Base-by-base conservation (phyloP, 2,113 vertebrate species). In the Glaucomys volans region DNA sequence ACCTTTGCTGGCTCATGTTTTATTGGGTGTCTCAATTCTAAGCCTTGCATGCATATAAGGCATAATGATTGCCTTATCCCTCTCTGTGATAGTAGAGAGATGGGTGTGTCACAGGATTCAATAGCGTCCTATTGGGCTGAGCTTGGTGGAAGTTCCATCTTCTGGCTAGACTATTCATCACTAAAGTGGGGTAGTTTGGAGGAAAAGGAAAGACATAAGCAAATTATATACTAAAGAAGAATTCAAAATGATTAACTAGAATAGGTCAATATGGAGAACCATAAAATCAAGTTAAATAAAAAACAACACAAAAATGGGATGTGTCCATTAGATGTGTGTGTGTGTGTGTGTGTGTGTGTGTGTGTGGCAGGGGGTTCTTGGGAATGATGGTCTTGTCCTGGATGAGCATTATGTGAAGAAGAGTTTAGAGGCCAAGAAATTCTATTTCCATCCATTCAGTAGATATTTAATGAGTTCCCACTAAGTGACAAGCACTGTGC, bases 71-170 rank as follows among this genome's bases (percentile, higher is more conserved):
- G 14, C n/a, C 44, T 50, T 42, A 26, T 24, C 37, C 10, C 5
- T 16, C 1, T n/a, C 1, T 10, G 5, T 79, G 20, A 52, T 32
- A 28, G 6, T 9, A 18, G 37, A 44, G 24, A 22, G 16, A 16
- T 18, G 2, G 13, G 52, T 35, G 5, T 1, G 13, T 17, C 1
- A 13, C 6, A 20, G 7, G 3, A 24, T 14, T 13, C 16, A 44
- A 16, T 50, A 35, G 3, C 37, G 37, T 87, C 35, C 20, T 52
- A 3, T 8, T 5, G 32, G 66, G 64, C 42, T 75, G 26, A 50
- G 8, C 37, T 37, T 57, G 30, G 14, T 72, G 64, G 24, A 54
- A 67, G 16, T 66, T 91, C 57, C 4, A 6, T 35, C 13, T 69
- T 16, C 8, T 85, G 32, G 35, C 59, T 10, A 17, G 64, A 32